Evolutionary conservation across 92 coral and sea anemone genomes (phyloP), one percentile per base, ranked within the genome.

Genomic region (Actinostola sp.): DNA sequence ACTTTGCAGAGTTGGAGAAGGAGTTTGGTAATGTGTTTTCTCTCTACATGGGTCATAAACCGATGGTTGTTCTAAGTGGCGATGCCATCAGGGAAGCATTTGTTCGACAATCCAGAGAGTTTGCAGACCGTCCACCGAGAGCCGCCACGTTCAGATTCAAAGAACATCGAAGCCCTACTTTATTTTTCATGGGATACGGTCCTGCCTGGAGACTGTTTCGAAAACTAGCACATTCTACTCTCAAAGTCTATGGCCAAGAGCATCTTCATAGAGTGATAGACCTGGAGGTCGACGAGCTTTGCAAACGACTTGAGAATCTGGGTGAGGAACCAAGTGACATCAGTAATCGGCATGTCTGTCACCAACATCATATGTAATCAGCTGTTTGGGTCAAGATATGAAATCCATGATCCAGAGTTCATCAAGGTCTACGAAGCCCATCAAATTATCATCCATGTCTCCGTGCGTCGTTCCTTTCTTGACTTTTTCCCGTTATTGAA

Each of bases 191-290:
- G 68, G 75, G 61, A 19, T 77, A 70, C 44, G 69, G 78, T 26
- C 68, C 48, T 29, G 71, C 62, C 13, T 86, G 91, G 91, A 75
- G 76, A 67, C 76, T 73, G 10, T 82, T 67, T 29, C 75, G 90
- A 16, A 86, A 79, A 61, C 43, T 80, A 23, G 79, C 76, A 6
- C 86, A 75, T 45, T 35, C 78, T 0, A 72, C 80, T 5, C 59
- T 80, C 35, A 86, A 86, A 58, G 73, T 72, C 36, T 86, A 73
- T 63, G 84, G 85, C 8, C 73, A 70, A 33, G 64, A 68, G 19
- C 67, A 73, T 4, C 79, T 86, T 1, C 73, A 80, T 24, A 24
- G 58, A 20, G 83, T 69, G 8, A 82, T 86, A 23, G 53, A 71
- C 0, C 55, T 45, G 14, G 86, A 80, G n/a, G 78, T 86, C 8